Evolutionary conservation across 2,888 invertebrate genomes (phyloP).

Genomic region (Drosophila quinaria): DNA sequence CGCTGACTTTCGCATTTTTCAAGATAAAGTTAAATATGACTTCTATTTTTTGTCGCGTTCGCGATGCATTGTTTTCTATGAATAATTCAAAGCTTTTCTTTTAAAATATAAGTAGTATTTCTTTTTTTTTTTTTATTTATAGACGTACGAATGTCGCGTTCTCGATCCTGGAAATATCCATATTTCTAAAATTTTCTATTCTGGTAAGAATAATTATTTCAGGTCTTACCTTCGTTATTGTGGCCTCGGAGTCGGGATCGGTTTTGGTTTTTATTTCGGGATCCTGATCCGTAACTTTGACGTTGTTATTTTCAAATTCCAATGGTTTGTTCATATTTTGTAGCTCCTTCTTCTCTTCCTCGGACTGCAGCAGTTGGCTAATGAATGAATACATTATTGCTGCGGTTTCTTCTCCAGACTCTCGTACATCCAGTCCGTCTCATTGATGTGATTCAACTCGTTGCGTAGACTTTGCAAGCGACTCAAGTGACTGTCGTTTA

Average conservation of each 20-base stretch:
- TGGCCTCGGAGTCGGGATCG: not conserved
- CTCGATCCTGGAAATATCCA: too few relatives aligned
- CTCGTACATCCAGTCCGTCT: slow-evolving; percentile 93
- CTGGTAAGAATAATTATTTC: not conserved
- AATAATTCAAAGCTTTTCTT: too few relatives aligned
- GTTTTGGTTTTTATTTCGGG: not conserved
- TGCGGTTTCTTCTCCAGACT: slow-evolving; percentile 87
- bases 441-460: slow-evolving; percentile 91
- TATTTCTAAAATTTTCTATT: not conserved
- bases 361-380: not conserved
- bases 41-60: too few relatives aligned
- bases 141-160: too few relatives aligned
- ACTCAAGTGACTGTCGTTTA: slow-evolving; percentile 90
- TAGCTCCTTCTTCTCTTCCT: slow-evolving; percentile 61
- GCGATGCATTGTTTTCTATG: too few relatives aligned
- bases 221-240: not conserved
- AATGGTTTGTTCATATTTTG: slow-evolving; percentile 86
- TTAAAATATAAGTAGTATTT: too few relatives aligned
- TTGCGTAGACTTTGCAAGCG: slow-evolving; percentile 90
- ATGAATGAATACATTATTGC: slow-evolving; percentile 53
- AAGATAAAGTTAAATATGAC: too few relatives aligned
- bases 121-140: too few relatives aligned
- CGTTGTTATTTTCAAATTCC: slow-evolving; percentile 82
- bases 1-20: too few relatives aligned
- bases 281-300: not conserved